These are phyloP conservation scores for Papilio aristodemus DNA, from an alignment of 1,140 invertebrate genomes.

Conservation along the genomic window DNA sequence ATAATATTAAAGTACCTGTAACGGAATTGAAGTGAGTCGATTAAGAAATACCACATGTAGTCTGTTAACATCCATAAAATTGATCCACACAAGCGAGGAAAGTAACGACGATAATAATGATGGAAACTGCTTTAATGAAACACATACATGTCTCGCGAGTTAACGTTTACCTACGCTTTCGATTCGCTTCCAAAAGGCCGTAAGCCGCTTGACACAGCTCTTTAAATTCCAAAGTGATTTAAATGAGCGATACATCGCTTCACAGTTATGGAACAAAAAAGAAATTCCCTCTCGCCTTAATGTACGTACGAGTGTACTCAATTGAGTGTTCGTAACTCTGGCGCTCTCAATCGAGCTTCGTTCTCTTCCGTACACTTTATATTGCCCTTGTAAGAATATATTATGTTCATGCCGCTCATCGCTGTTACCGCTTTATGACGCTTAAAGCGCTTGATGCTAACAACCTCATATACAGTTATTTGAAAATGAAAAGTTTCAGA, in stretches of 20 bases:
- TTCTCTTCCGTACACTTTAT: conserved; percentile 31
- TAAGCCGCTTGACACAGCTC: conserved; percentile 6
- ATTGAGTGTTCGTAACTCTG: conserved; percentile 27
- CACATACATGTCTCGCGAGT: background rate
- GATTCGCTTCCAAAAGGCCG: conserved; percentile 12
- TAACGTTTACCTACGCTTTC: conserved; percentile 10
- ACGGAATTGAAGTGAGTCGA: background rate
- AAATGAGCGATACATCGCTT: conserved; percentile 24
- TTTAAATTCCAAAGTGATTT: conserved; percentile 21
- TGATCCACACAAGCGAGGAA: conserved; percentile 4
- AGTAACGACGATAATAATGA: conserved; percentile 27
- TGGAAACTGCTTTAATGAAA: conserved; percentile 21
- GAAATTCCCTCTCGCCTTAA: conserved; percentile 19
- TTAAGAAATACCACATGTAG: conserved; percentile 7
- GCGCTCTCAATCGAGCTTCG: conserved; percentile 27
- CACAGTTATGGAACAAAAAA: conserved; percentile 26
- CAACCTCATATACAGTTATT: background rate
- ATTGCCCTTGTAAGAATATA: conserved; percentile 27
- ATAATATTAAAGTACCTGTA: background rate
- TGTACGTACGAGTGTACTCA: conserved; percentile 23
- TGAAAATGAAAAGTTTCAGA: no score
- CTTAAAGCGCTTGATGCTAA: conserved; percentile 10
- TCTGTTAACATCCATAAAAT: conserved; percentile 23
- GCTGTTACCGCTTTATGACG: background rate
- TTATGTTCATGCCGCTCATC: conserved; percentile 11